These are phyloP conservation scores for Solenopsis invicta DNA, from an alignment of 1,140 invertebrate genomes.

Conservation along the genomic window DNA sequence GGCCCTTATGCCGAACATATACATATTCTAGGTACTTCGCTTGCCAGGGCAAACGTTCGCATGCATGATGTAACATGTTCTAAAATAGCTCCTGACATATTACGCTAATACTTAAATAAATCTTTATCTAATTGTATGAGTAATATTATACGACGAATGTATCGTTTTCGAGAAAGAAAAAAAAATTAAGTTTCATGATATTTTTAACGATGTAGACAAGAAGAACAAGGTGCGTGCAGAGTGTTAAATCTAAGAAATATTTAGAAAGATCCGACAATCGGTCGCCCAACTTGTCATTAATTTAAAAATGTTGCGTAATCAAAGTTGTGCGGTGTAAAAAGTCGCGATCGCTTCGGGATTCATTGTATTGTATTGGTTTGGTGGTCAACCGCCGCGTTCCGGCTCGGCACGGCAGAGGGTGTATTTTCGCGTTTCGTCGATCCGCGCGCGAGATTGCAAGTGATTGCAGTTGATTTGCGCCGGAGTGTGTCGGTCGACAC, in stretches of 20 bases:
- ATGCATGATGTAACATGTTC: conserved; percentile 33
- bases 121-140: neutral
- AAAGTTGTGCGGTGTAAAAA: neutral
- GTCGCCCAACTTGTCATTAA: conserved; percentile 5
- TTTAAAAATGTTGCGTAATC: conserved; percentile 25
- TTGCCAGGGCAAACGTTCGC: conserved; percentile 3
- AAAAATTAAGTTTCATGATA: too few species aligned
- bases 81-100: conserved; percentile 15
- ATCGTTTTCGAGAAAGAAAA: neutral
- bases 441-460: conserved; percentile 27
- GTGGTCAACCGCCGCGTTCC: neutral
- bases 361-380: conserved; percentile 36
- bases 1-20: conserved; percentile 29
- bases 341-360: neutral
- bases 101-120: conserved; percentile 14
- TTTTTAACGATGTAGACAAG: too few species aligned
- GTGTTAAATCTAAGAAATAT: neutral
- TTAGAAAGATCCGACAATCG: neutral
- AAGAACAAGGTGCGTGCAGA: too few species aligned
- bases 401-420: neutral
- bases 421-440: conserved; percentile 24
- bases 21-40: conserved; percentile 20
- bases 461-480: conserved; percentile 12
- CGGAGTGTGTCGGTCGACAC: conserved; percentile 7
- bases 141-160: neutral